These are phyloP conservation scores for Holcopasites calliopsidis DNA, from an alignment of 1,140 invertebrate species.

Conservation along the genomic window DNA sequence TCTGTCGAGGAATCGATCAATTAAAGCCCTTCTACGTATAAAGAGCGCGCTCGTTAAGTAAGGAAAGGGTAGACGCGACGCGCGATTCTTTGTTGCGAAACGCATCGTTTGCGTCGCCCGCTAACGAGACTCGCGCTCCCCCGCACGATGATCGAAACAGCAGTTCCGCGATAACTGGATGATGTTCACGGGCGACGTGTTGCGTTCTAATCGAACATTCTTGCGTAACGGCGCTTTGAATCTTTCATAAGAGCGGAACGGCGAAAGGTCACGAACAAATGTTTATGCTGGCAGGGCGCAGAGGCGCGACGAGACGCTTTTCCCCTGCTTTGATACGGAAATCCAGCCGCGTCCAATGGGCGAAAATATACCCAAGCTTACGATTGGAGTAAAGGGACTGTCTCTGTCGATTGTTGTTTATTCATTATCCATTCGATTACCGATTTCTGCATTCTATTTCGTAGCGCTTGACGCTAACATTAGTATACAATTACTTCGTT, in stretches of 20 bases:
- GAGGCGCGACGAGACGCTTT: slow-evolving; percentile 1
- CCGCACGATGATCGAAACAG: background rate
- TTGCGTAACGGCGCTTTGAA: slow-evolving; percentile 51
- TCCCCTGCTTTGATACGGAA: background rate
- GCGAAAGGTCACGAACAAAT: slow-evolving; percentile 42
- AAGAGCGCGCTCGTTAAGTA: background rate
- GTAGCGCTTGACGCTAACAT: background rate
- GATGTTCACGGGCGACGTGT: slow-evolving; percentile 43
- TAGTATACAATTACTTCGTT: slow-evolving; percentile 13
- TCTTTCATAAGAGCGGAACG: slow-evolving; percentile 49
- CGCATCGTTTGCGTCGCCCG: slow-evolving; percentile 1
- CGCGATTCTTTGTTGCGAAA: slow-evolving; percentile 20
- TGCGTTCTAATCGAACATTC: slow-evolving; percentile 31
- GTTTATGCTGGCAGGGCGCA: background rate
- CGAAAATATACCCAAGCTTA: too few relatives aligned
- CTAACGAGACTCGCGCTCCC: background rate
- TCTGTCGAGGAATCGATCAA: slow-evolving; percentile 43
- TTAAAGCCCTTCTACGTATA: slow-evolving; percentile 21
- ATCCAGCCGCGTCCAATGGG: background rate
- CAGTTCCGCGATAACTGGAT: background rate
- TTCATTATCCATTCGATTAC: background rate
- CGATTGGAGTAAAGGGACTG: too few relatives aligned
- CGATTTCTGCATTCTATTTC: background rate
- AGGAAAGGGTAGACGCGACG: slow-evolving; percentile 8
- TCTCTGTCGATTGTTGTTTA: background rate